Percentiles rank a stretch among this genome's conserved stretches.
These are phyloP conservation scores for Lophotis ruficrista DNA, from an alignment of 2,113 vertebrate species.

Conservation along the genomic window DNA sequence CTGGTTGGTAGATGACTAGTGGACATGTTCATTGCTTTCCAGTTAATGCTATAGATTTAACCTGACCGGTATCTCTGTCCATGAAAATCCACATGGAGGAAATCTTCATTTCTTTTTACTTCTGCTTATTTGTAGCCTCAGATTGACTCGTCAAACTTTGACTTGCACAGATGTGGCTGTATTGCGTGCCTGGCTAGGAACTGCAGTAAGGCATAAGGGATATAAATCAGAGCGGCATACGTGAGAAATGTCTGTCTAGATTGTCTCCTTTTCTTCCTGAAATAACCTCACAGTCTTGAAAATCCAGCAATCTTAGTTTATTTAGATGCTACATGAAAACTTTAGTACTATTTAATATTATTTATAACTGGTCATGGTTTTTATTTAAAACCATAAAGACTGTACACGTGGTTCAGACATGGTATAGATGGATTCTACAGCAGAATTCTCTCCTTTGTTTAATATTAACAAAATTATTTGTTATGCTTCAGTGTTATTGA, in stretches of 20 bases:
- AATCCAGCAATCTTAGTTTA: neutral
- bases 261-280: neutral
- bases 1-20: neutral
- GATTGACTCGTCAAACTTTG: neutral
- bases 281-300: neutral
- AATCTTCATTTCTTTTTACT: neutral
- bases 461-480: neutral
- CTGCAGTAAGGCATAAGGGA: neutral
- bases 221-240: neutral
- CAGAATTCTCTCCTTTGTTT: neutral
- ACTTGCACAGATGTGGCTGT: neutral
- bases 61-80: neutral
- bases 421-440: neutral
- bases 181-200: neutral
- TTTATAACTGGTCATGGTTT: neutral
- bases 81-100: neutral
- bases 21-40: neutral
- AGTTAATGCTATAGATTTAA: neutral
- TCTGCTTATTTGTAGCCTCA: neutral
- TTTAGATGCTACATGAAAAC: neutral
- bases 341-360: neutral
- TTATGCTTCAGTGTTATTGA: neutral
- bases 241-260: neutral
- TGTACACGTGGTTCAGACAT: neutral
- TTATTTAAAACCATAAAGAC: neutral